Percentiles rank a stretch among this genome's conserved stretches.
These are phyloP conservation scores for Oophaga pumilio DNA, from an alignment of 2,113 vertebrate genomes.

Conservation along the genomic window DNA sequence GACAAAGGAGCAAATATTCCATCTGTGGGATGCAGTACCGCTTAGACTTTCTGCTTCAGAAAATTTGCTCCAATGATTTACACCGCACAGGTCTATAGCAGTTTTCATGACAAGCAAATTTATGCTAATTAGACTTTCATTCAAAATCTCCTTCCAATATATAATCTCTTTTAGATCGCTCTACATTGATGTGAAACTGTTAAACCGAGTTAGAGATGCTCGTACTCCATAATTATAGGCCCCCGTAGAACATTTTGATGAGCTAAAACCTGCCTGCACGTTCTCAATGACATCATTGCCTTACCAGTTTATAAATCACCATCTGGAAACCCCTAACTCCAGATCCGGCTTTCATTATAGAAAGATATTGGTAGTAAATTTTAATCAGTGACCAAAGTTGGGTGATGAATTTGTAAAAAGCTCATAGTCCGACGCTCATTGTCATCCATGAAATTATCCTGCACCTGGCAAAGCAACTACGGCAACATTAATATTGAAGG, in stretches of 20 bases:
- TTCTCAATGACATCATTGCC: conserved; percentile 59
- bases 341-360: conserved; percentile 62
- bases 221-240: conserved; percentile 54
- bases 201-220: conserved; percentile 24
- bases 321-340: conserved; percentile 52
- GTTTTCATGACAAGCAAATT: conserved; percentile 35
- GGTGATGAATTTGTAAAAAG: not conserved
- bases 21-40: not conserved
- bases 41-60: not conserved
- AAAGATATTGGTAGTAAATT: conserved; percentile 61
- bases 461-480: not conserved
- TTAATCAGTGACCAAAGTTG: conserved; percentile 62
- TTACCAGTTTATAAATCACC: conserved; percentile 63
- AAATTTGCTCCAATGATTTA: not conserved
- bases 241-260: conserved; percentile 54
- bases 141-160: conserved; percentile 45
- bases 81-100: not conserved
- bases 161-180: conserved; percentile 56
- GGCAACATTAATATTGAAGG: not conserved
- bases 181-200: conserved; percentile 35
- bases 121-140: conserved; percentile 47
- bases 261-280: conserved; percentile 49
- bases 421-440: not conserved
- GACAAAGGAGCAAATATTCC: not conserved
- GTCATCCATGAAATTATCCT: not conserved